Base-by-base conservation (phyloP, 2,888 invertebrate species). In the Troides helena region DNA sequence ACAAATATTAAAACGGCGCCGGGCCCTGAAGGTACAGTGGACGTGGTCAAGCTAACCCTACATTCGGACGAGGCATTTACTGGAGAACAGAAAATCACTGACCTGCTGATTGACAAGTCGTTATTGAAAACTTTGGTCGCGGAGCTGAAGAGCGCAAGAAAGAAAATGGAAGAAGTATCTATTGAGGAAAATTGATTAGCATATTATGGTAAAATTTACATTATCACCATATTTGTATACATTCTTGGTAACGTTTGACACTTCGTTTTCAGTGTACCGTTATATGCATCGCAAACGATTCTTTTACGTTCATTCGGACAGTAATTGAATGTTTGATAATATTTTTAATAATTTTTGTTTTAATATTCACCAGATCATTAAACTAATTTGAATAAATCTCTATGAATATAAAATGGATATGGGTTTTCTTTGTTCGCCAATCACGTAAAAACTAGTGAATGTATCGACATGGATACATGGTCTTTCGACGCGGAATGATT, bases 131-230 rank as follows among this genome's bases (percentile, higher is more conserved):
- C 73, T 0, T 74, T 92, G 64, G 73, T 92, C 0, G 76, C 80
- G 17, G 87, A 92, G 69, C 74, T 92, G 36, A 88, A 85, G 75
- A 83, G 74, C 10, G 91, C 85, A 0, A 82, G 87, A 63, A 74
- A 80, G 60, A 90, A 83, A 71, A 88, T 92, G 85, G 86, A 88
- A 56, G 87, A 86, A 60, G 72, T 88, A 14, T 81, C 82, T 36
- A 43, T 58, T 12, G 66, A 68, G n/a, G 62, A 61, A 67, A 70
- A 68, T 68, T 68, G 59, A 36, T 64, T 14, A 6, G 46, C 3
- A 30, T 63, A 7, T 23, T 14, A 21, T 23, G 23, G 18, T 12
- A 58, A 21, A 21, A 23, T 14, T n/a, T 8, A 23, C 12, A n/a
- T 25, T 25, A 23, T 25, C 5, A 12, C 12, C 58, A 18, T 21